Conservation (phyloP, 2,888 invertebrate genomes). For the Chorisops tibialis region DNA sequence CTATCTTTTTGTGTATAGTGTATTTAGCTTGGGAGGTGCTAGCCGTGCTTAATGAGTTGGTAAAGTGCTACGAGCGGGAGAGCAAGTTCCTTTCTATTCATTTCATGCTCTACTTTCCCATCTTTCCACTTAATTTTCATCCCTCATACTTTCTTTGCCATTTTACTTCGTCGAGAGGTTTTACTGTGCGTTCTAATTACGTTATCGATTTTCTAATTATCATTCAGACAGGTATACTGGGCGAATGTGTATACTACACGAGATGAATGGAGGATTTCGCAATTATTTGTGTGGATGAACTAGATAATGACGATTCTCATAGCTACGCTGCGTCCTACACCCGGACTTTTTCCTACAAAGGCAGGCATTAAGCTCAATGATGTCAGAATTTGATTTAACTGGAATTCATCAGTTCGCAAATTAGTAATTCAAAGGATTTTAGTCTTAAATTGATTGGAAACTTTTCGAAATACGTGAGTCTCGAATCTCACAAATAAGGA, state of each 20-base stretch:
- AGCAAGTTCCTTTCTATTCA: slow-evolving; percentile 3
- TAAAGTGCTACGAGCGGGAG: slow-evolving; percentile 2
- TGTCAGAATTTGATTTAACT: slow-evolving; percentile 7
- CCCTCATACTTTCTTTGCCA: background rate
- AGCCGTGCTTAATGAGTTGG: slow-evolving; percentile 9
- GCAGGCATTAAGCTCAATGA: background rate
- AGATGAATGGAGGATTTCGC: slow-evolving; percentile 16
- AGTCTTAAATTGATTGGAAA: slow-evolving; percentile 24
- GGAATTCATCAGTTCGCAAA: slow-evolving; percentile 10
- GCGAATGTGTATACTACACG: background rate
- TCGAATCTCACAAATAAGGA: slow-evolving; percentile 21
- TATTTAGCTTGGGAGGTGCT: background rate
- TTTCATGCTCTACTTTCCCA: slow-evolving; percentile 2
- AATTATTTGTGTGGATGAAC: slow-evolving; percentile 3
- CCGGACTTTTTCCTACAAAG: background rate
- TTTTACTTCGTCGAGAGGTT: background rate
- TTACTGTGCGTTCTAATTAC: slow-evolving; percentile 21
- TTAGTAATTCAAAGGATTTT: slow-evolving; percentile 22
- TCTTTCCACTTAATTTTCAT: background rate
- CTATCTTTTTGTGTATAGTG: no score
- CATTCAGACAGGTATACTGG: slow-evolving; percentile 23
- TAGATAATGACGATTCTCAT: background rate
- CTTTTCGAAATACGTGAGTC: slow-evolving; percentile 21
- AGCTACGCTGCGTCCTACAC: background rate
- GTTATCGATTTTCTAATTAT: slow-evolving; percentile 31